Base-by-base conservation (phyloP, 2,797 vertebrate species). In the Falco columbarius region DNA sequence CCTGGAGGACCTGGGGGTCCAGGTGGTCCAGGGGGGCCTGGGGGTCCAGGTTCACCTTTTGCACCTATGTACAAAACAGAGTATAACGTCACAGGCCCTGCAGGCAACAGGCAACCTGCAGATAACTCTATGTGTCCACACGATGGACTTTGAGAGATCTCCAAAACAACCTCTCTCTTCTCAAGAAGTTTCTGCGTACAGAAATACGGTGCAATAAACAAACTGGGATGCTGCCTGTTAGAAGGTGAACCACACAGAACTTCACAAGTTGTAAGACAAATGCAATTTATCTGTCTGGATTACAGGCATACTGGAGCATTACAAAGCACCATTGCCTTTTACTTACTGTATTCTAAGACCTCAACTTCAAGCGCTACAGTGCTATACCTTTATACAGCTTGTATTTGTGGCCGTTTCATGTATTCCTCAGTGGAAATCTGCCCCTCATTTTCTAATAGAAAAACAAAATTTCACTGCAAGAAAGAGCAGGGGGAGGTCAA, bases 1-100 rank as follows among this genome's bases (percentile, higher is more conserved):
- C 97, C 97, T 7, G 98, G 97, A 9, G 99, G 98, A 2, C 98
- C 98, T 1, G 97, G 97, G 8, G 97, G 98, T 3, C 99, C 99
- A 10, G 98, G 98, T 6, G 98, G 98, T 8, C 99, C 99, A 5
- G 98, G 98, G 14, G 98, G 98, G 1, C 99, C 99, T 2, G 97
- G 95, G 0, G 89, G 98, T 8, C 99, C 99, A 47, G 98, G 98
- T 29, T 98, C 97, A 40, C 99, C 99, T 85, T 98, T 99, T 23
- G 97, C 95, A 95, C 98, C 99, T 98, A 73, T 5, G 77, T 36
- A 85, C 36, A 82, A 59, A 97, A 7, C 52, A 56, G 19, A 90
- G 34, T 2, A 46, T 77, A 14, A 73, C 12, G 49, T 32, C 36
- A 7, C 36, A 63, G 68, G 24, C 40, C 22, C 56, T 36, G 9